Base-by-base conservation (phyloP, 2,888 invertebrate genomes). In the Brachylomia viminalis region DNA sequence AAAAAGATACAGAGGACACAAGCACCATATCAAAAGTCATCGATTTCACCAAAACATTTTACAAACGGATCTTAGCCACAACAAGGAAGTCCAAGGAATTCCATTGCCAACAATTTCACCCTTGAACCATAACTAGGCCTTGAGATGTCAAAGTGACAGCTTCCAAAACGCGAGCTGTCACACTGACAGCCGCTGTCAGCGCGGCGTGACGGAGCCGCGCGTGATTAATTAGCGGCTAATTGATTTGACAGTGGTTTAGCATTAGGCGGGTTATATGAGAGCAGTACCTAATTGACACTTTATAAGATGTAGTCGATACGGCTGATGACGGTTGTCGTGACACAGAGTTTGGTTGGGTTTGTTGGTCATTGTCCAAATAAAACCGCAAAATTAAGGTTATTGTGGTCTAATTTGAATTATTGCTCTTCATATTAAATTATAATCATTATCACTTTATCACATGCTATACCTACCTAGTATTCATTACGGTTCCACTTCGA, bases 121-220 rank as follows among this genome's bases (percentile, higher is more conserved):
- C 91, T 90, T 90, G 88, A 91, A 89, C 90, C 71, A 75, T 76
- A 67, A 80, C 84, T 89, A 87, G 70, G 87, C 95, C 93, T 94
- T 92, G 93, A 90, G 86, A 90, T 92, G 94, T 94, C 93, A 93
- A 83, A 88, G 93, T 92, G 94, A 92, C 94, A 92, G 89, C 89
- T 93, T 93, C 92, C 93, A 93, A 84, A 84, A 79, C 91, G 93
- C 91, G 92, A 92, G 87, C 89, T 93, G 93, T 93, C 93, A 93
- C 86, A 77, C 69, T 93, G 94, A 92, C 94, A 92, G 89, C 87
- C 69, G 90, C 91, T 92, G 93, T 93, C 93, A 90, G 78, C 90
- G 87, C 85, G 88, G 85, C 87, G 88, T 92, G 94, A 94, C 91
- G 88, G 89, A 92, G 89, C 85, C 83, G 82, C 86, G 85, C 79